Evolutionary conservation across 2,888 invertebrate genomes (phyloP), one percentile per base, ranked within the genome.

Genomic region (Chaetoderma sp.): DNA sequence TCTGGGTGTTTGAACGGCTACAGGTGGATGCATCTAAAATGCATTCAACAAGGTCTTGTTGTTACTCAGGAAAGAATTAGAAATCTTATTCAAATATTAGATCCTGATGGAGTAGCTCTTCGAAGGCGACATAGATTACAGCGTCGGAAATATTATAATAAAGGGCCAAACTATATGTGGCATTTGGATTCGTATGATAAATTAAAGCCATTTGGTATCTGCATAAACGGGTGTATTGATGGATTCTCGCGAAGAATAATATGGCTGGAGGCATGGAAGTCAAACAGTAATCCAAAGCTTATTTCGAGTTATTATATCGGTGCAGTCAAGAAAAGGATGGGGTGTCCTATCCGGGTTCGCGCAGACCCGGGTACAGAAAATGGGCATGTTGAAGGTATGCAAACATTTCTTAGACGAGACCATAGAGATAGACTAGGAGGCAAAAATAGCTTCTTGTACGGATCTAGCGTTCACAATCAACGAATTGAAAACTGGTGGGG

Each of bases 181-280:
- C 47, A 47, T 47, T 21, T 47, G 8, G 47, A 47, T 18, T 21
- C 18, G 8, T 47, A 47, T 47, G 47, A 47, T 18, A 30, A n/a
- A n/a, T n/a, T n/a, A n/a, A n/a, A n/a, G n/a, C n/a, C n/a, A n/a
- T n/a, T n/a, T n/a, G n/a, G n/a, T n/a, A n/a, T n/a, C n/a, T n/a
- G n/a, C n/a, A n/a, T n/a, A n/a, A n/a, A n/a, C n/a, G n/a, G n/a
- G n/a, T 71, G 67, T 36, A 71, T 71, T 23, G 66, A 71, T 57
- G 71, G 70, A 1, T 71, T 67, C 25, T 71, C 71, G 6, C 28
- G 62, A 30, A 6, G 67, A 23, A 54, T 71, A 28, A 58, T 71
- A 18, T 71, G 71, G 66, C 23, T 71, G 39, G 56, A 71, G 25
- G 67, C 55, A 25, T 58, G 57, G 21, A 32, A n/a, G 8, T 67